These are phyloP conservation scores for Sylvia borin DNA, from an alignment of 2,797 vertebrate species.

Conservation along the genomic window DNA sequence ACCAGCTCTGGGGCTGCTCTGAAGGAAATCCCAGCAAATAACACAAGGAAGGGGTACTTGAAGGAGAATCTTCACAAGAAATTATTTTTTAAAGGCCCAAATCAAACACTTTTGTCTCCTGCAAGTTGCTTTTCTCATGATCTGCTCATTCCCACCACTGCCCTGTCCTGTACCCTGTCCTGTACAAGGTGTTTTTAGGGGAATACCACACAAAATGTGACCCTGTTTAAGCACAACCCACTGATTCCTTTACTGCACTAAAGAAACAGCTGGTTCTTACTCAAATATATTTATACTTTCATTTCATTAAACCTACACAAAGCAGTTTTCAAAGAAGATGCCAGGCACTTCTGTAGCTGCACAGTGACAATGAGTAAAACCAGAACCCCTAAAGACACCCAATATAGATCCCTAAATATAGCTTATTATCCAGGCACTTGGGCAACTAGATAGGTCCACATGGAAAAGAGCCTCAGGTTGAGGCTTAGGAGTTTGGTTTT, in stretches of 20 bases:
- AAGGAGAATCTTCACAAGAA: neutral
- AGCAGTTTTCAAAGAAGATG: neutral
- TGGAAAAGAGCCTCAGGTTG: neutral
- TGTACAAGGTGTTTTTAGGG: neutral
- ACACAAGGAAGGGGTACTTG: neutral
- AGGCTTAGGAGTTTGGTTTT: neutral
- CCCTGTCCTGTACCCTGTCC: neutral
- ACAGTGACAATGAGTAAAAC: conserved; percentile 12
- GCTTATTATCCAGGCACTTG: neutral
- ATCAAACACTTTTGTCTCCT: neutral
- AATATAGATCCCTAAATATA: conserved; percentile 20
- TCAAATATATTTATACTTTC: neutral
- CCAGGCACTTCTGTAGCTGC: neutral
- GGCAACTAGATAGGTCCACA: neutral
- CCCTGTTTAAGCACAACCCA: neutral
- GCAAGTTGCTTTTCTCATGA: neutral
- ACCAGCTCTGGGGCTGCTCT: neutral
- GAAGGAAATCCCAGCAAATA: neutral
- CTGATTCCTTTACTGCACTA: neutral
- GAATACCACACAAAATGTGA: neutral
- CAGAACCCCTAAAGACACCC: neutral
- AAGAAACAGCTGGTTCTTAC: neutral
- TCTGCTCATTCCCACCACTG: neutral
- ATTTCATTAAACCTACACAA: neutral
- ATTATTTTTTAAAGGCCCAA: neutral